Conservation (phyloP, 1,140 invertebrate genomes). For the Papilio xuthus region DNA sequence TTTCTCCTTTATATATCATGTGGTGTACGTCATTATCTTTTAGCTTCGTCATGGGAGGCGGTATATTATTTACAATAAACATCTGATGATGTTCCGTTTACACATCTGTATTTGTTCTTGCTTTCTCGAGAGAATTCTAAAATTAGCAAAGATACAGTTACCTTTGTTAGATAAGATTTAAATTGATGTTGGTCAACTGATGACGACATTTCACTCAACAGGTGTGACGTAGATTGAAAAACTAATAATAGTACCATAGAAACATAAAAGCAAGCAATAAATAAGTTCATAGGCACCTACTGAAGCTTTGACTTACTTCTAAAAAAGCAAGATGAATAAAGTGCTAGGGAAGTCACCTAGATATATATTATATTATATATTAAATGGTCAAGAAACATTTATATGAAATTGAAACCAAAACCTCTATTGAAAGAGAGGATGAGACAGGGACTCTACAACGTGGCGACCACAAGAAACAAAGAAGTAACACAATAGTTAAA, state of each 20-base stretch:
- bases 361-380: neutral
- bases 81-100: slow-evolving; percentile 24
- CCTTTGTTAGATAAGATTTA: slow-evolving; percentile 1
- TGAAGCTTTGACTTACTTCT: too few species aligned
- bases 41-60: slow-evolving; percentile 23
- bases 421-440: neutral
- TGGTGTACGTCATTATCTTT: slow-evolving; percentile 27
- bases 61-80: neutral
- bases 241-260: neutral
- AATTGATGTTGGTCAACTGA: neutral
- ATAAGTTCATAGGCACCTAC: too few species aligned
- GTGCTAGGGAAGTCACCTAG: neutral
- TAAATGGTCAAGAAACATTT: neutral
- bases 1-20: slow-evolving; percentile 41
- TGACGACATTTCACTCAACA: neutral
- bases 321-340: too few species aligned
- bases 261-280: too few species aligned
- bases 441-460: neutral
- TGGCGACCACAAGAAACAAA: neutral
- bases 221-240: neutral
- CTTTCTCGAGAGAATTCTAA: slow-evolving; percentile 24
- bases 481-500: neutral
- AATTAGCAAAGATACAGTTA: slow-evolving; percentile 20
- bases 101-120: slow-evolving; percentile 9
- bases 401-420: neutral